Conservation (phyloP, 2,888 invertebrate genomes). For the Drosophila seclusa region DNA sequence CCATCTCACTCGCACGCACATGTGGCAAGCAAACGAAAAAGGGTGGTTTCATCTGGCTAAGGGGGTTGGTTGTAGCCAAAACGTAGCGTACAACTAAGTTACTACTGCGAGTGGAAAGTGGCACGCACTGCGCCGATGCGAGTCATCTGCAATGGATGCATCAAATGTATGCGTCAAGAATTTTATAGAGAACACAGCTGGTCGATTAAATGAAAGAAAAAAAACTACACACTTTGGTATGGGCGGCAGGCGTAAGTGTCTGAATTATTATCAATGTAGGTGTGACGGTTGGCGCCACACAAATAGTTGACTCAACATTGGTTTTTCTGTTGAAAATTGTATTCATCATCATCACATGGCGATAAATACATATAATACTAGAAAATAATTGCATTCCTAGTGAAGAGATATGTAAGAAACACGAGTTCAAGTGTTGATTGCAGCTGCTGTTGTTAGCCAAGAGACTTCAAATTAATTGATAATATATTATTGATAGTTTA, state of each 20-base stretch:
- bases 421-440: background rate
- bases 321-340: background rate
- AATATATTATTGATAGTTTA: conserved; percentile 20
- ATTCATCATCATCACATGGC: too few species aligned
- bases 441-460: background rate
- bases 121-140: conserved; percentile 65
- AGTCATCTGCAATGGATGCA: conserved; percentile 11
- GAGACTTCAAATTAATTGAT: background rate
- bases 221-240: conserved; percentile 1
- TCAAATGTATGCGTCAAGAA: conserved; percentile 1
- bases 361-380: background rate
- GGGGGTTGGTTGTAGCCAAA: conserved; percentile 32
- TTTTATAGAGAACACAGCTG: conserved; percentile 21
- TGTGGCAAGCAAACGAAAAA: background rate
- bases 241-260: background rate
- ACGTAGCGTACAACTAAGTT: conserved; percentile 62
- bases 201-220: background rate
- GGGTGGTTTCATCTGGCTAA: conserved; percentile 52
- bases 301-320: background rate
- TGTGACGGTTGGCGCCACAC: conserved; percentile 12
- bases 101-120: conserved; percentile 58
- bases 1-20: conserved; percentile 51
- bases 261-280: background rate
- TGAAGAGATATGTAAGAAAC: background rate
- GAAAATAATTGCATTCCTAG: background rate